These are phyloP conservation scores for Rattus norvegicus DNA, from an alignment of 2,113 vertebrate genomes.

Conservation along the genomic window DNA sequence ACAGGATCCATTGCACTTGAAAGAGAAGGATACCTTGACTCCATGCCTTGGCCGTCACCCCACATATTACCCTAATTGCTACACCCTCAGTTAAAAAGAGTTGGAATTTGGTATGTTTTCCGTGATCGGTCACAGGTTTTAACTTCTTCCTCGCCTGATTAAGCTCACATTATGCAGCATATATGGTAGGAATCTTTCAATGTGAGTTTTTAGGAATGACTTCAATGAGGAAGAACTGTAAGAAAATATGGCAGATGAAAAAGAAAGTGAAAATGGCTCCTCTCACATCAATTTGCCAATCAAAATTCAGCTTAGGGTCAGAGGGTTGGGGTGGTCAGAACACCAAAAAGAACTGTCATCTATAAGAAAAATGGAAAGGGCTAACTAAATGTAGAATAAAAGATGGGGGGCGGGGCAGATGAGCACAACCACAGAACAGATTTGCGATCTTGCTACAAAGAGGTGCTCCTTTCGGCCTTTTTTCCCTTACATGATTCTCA, in stretches of 20 bases:
- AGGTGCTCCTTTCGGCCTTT: not conserved
- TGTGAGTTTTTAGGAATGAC: not conserved
- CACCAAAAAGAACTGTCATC: not conserved
- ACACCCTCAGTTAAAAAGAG: not conserved
- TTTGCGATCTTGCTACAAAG: slow-evolving; percentile 10
- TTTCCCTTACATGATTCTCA: not conserved
- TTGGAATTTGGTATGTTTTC: not conserved
- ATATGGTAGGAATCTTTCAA: not conserved
- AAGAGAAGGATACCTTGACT: not conserved
- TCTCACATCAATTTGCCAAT: not conserved
- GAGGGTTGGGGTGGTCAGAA: not conserved
- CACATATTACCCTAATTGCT: not conserved
- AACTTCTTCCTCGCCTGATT: not conserved
- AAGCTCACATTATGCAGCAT: not conserved
- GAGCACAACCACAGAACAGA: not conserved
- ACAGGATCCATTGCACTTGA: not conserved
- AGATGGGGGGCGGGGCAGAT: not conserved
- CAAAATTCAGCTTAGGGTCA: not conserved
- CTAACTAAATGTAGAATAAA: not conserved
- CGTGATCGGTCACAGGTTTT: not conserved
- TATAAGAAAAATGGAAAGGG: not conserved
- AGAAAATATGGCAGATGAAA: not conserved
- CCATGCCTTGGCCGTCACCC: not conserved
- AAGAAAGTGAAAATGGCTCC: not conserved
- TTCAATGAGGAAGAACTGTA: not conserved